phyloP scores from a whole-genome alignment of 2,888 invertebrate genomes.

The Tholera decimalis region DNA sequence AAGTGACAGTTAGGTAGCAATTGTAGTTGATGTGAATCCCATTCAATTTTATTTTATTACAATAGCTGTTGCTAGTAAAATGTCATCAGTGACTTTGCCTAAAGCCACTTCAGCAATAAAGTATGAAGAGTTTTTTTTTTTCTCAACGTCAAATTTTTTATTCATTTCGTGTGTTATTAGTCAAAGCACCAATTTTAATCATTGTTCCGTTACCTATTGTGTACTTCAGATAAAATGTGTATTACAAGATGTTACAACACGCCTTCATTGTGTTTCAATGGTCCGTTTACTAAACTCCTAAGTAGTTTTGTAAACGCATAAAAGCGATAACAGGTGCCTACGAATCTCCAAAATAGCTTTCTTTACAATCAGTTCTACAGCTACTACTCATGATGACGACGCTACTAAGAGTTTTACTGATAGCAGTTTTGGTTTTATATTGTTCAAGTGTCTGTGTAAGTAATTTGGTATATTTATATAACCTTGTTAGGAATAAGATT shows the following conservation, averaged over 20 bases:
- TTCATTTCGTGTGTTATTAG: neutral
- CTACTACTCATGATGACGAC: constrained; percentile 48
- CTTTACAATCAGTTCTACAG: constrained; percentile 28
- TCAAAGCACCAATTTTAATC: constrained; percentile 8
- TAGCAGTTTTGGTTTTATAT: constrained; percentile 47
- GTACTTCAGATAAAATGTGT: constrained; percentile 39
- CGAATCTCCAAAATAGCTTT: constrained; percentile 11
- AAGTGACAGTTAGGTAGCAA: too few relatives aligned
- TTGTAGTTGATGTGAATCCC: too few relatives aligned
- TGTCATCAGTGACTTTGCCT: too few relatives aligned
- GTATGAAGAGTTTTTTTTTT: too few relatives aligned
- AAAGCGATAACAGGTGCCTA: constrained; percentile 40
- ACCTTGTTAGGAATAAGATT: too few relatives aligned
- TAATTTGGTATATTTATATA: too few relatives aligned
- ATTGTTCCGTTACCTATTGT: constrained; percentile 26
- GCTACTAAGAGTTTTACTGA: constrained; percentile 46
- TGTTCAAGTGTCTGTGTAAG: constrained; percentile 57
- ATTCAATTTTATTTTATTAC: too few relatives aligned
- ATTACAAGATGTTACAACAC: constrained; percentile 44
- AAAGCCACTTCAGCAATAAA: neutral
- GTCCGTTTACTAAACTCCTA: constrained; percentile 56
- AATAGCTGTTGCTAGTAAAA: too few relatives aligned
- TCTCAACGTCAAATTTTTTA: neutral
- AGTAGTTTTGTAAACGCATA: constrained; percentile 52
- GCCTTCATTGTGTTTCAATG: constrained; percentile 49